A percentile compares a stretch with the other conserved stretches of the same genome.
phyloP scores from a whole-genome alignment of 2,797 vertebrate genomes.

The Typhlichthys subterraneus region DNA sequence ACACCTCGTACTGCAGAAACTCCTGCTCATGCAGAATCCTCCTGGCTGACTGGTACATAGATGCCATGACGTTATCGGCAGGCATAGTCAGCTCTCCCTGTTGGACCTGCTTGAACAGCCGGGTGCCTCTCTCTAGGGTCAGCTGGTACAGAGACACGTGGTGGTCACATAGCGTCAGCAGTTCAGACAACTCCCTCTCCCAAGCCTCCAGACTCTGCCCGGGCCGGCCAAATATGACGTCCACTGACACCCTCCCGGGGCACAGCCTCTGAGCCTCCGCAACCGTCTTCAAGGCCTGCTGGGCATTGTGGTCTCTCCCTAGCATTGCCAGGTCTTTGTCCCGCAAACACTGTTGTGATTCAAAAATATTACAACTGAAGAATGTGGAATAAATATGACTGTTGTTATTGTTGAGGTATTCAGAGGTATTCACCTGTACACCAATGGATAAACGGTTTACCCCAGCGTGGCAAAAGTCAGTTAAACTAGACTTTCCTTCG shows the following conservation, averaged over 20 bases:
- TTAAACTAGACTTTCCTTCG: conserved; percentile 60
- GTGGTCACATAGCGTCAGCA: conserved; percentile 77
- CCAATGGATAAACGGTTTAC: conserved; percentile 92
- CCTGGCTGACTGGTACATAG: conserved; percentile 85
- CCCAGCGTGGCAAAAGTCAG: conserved; percentile 77
- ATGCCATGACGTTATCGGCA: conserved; percentile 75
- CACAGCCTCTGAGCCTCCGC: conserved; percentile 80
- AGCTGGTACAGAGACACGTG: conserved; percentile 93
- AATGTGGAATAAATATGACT: neutral
- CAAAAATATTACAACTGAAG: neutral
- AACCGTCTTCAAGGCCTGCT: conserved; percentile 77
- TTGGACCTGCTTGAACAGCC: conserved; percentile 81
- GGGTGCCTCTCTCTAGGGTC: conserved; percentile 88
- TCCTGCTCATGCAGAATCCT: conserved; percentile 67
- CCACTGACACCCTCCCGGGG: conserved; percentile 85
- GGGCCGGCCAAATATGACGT: conserved; percentile 89
- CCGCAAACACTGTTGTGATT: conserved; percentile 80
- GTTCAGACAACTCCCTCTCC: conserved; percentile 74
- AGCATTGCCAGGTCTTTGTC: conserved; percentile 79
- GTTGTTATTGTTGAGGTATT: neutral
- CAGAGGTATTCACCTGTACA: conserved; percentile 82
- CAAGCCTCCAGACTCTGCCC: conserved; percentile 79
- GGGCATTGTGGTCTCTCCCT: conserved; percentile 85
- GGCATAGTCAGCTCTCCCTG: conserved; percentile 66
- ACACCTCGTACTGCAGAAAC: conserved; percentile 93